Evolutionary conservation across 2,113 vertebrate species (phyloP).

Genomic region (Saccopteryx leptura): DNA sequence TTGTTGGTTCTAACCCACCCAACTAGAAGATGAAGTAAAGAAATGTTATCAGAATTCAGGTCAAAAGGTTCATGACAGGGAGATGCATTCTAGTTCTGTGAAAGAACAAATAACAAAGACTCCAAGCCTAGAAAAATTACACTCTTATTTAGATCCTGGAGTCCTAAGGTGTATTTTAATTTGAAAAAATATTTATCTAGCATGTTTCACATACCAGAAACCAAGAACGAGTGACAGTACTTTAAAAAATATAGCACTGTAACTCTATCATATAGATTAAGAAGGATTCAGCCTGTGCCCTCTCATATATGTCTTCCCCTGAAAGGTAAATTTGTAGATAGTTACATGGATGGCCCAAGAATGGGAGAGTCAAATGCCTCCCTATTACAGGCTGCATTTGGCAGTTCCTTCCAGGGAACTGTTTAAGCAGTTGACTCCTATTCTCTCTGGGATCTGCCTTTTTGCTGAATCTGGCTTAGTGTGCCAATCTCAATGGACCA

Average conservation of each 20-base stretch:
- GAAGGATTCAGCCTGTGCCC: background rate
- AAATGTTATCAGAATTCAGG: background rate
- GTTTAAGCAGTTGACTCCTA: background rate
- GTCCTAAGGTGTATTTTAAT: background rate
- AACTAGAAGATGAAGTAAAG: background rate
- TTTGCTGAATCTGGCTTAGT: background rate
- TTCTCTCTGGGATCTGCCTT: background rate
- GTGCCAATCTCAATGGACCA: background rate
- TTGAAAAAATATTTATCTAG: conserved; percentile 14
- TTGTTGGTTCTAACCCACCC: background rate
- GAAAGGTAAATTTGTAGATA: background rate
- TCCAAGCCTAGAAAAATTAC: background rate
- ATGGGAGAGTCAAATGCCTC: background rate
- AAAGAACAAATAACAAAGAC: background rate
- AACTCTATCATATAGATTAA: background rate
- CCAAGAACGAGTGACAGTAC: background rate
- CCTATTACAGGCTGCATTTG: background rate
- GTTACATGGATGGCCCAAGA: background rate
- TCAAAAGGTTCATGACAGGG: background rate
- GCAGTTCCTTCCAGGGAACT: background rate
- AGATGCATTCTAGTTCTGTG: background rate
- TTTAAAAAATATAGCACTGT: background rate
- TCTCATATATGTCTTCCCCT: background rate
- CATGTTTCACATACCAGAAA: background rate
- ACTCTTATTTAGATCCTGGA: background rate